phyloP scores from a whole-genome alignment of 2,113 vertebrate species.

The Anseranas semipalmata region DNA sequence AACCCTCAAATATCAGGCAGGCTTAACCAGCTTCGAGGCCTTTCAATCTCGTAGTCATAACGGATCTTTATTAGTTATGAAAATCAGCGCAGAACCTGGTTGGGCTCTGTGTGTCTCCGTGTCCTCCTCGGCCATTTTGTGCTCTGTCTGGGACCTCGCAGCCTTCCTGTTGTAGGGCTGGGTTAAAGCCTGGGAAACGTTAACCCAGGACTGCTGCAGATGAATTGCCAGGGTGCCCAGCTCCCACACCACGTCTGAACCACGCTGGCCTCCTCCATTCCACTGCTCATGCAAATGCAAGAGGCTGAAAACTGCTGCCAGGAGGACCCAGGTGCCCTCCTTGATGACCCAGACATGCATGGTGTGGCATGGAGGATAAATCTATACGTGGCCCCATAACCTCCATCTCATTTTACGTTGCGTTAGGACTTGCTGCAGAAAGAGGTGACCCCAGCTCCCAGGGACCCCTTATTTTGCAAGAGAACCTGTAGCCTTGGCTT shows the following conservation, averaged over 20 bases:
- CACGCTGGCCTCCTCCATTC: background rate
- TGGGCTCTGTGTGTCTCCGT: background rate
- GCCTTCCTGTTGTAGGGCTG: background rate
- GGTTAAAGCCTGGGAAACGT: background rate
- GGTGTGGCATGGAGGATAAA: background rate
- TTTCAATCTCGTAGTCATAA: slow-evolving; percentile 5
- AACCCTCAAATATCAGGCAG: slow-evolving; percentile 39
- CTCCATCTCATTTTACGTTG: background rate
- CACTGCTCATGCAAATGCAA: background rate
- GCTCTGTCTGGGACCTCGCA: accelerated
- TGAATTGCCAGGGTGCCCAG: background rate
- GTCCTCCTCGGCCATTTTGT: background rate
- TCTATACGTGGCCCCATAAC: background rate
- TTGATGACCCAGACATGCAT: accelerated
- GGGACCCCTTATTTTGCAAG: background rate
- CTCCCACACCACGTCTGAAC: background rate
- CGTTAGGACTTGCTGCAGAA: background rate
- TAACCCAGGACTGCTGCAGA: background rate
- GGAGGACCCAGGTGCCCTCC: background rate
- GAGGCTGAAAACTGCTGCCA: background rate
- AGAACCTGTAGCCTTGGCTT: background rate
- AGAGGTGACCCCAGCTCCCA: background rate
- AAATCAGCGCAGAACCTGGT: background rate
- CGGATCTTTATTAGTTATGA: slow-evolving; percentile 28
- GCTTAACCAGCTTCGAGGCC: slow-evolving; percentile 59